Conservation (phyloP, 2,113 vertebrate genomes). For the Nesogale talazaci region DNA sequence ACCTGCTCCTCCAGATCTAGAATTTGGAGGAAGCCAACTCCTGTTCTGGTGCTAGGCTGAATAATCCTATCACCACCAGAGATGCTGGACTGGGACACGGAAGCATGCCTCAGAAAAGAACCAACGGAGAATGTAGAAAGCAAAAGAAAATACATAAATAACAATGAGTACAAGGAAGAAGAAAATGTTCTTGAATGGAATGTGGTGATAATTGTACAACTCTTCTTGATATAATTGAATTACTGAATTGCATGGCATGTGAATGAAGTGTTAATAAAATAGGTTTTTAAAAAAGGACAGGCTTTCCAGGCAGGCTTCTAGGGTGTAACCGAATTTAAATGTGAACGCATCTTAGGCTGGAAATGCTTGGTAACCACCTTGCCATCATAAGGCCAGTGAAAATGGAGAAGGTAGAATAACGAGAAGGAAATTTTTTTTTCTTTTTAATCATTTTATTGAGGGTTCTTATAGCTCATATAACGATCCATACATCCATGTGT, state of each 20-base stretch:
- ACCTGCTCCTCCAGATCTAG: not conserved
- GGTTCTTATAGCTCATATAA: too few relatives aligned
- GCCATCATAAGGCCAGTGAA: not conserved
- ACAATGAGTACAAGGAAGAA: too few relatives aligned
- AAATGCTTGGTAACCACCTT: not conserved
- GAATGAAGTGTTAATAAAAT: too few relatives aligned
- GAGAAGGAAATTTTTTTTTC: not conserved
- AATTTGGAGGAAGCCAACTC: not conserved
- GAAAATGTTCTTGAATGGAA: too few relatives aligned
- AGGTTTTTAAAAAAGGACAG: not conserved
- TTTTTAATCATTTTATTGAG: too few relatives aligned
- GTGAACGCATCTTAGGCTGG: not conserved
- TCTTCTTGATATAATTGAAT: too few relatives aligned
- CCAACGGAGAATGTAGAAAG: not conserved
- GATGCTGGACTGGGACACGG: not conserved
- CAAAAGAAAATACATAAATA: too few relatives aligned
- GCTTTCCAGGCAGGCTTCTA: not conserved
- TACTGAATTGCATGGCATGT: too few relatives aligned
- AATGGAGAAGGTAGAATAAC: not conserved
- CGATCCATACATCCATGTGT: too few relatives aligned
- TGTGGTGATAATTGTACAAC: too few relatives aligned
- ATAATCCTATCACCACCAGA: not conserved
- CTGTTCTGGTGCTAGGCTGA: not conserved
- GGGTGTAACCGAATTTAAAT: not conserved
- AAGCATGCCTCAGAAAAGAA: not conserved